Evolutionary conservation across 2,113 vertebrate species (phyloP).

Genomic region (Chaetura pelagica): DNA sequence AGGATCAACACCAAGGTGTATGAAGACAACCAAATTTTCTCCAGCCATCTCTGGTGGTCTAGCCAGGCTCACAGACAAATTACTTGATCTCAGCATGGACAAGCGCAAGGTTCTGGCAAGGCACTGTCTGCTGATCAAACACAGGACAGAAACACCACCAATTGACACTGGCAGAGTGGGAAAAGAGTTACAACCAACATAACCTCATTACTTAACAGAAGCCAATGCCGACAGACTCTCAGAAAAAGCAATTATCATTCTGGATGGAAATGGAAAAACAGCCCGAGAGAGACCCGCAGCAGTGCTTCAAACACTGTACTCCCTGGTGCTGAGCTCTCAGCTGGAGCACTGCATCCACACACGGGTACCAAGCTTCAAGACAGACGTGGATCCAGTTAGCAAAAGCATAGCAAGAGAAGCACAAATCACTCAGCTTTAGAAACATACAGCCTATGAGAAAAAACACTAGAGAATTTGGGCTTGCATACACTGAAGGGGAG

Average conservation of each 20-base stretch:
- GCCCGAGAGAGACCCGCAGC: rapidly evolving
- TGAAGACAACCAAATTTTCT: neutral
- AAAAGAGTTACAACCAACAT: neutral
- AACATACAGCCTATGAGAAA: neutral
- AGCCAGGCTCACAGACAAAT: neutral
- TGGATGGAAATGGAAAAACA: neutral
- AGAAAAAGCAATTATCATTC: neutral
- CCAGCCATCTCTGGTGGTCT: neutral
- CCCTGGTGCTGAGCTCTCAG: neutral
- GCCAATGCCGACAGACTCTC: neutral
- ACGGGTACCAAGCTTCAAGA: rapidly evolving
- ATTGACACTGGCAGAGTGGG: neutral
- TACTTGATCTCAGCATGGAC: neutral
- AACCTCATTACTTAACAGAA: neutral
- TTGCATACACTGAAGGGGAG: neutral
- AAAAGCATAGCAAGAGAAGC: neutral
- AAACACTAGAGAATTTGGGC: neutral
- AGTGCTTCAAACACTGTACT: neutral
- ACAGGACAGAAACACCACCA: neutral
- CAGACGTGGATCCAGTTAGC: neutral
- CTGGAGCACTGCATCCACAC: neutral
- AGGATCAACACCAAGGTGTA: neutral
- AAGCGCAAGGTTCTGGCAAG: neutral
- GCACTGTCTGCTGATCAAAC: neutral
- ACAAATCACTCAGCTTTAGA: neutral